Conservation (phyloP, 2,888 invertebrate genomes). For the Drosophila infuscata region DNA sequence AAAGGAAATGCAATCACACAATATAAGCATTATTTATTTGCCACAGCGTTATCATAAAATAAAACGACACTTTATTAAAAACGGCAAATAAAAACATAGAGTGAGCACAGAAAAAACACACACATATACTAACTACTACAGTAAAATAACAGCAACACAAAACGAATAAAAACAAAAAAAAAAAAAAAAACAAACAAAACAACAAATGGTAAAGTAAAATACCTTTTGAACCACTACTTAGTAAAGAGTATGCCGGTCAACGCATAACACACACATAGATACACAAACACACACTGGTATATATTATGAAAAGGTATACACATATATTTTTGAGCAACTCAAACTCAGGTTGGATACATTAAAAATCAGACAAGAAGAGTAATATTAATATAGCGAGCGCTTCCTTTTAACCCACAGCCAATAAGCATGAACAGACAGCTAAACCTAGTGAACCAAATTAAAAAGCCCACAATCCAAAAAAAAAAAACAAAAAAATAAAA, state of each 20-base stretch:
- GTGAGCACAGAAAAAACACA: slow-evolving; percentile 71
- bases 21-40: slow-evolving; percentile 50
- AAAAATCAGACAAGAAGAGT: slow-evolving; percentile 76
- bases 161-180: slow-evolving; percentile 18
- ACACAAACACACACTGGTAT: slow-evolving; percentile 28
- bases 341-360: slow-evolving; percentile 81
- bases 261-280: slow-evolving; percentile 38
- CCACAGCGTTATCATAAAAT: slow-evolving; percentile 44
- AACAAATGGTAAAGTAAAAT: slow-evolving; percentile 37
- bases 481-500: not conserved
- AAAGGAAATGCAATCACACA: slow-evolving; percentile 60
- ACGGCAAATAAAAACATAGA: slow-evolving; percentile 72
- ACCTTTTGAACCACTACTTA: slow-evolving; percentile 61
- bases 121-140: slow-evolving; percentile 52
- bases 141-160: slow-evolving; percentile 28
- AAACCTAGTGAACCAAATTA: slow-evolving; percentile 47
- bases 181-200: slow-evolving; percentile 1
- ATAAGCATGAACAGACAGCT: slow-evolving; percentile 43
- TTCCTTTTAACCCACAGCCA: slow-evolving; percentile 80
- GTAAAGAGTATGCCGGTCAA: slow-evolving; percentile 51
- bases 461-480: slow-evolving; percentile 41
- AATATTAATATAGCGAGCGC: slow-evolving; percentile 76
- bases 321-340: slow-evolving; percentile 79
- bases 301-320: slow-evolving; percentile 42
- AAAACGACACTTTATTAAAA: slow-evolving; percentile 49